Evolutionary conservation across 92 coral and sea anemone genomes (phyloP), one percentile per base, ranked within the genome.

Genomic region (Siderastrea radians): DNA sequence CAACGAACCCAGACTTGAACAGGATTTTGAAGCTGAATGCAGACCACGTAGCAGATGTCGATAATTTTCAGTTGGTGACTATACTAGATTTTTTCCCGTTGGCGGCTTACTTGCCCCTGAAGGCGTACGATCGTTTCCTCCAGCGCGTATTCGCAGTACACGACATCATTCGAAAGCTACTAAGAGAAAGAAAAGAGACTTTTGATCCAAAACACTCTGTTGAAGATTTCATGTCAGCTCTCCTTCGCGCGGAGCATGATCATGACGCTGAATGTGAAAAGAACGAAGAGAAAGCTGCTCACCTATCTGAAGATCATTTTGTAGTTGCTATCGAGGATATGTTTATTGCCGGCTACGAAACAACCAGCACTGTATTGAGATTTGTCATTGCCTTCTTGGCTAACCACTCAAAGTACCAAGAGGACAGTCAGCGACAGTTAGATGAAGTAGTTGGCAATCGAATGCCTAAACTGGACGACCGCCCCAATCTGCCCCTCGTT

Each of bases 261-360:
- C 16, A 52, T 0, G 83, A 84, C 58, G 47, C 81, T 3, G 62
- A 72, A 47, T 52, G 68, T 6, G n/a, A 75, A 3, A 65, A 49
- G 12, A 60, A 75, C 19, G 84, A 80, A 60, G 87, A 74, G 58
- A 79, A 46, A 49, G 73, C 57, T 1, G 84, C 73, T 17, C 50
- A 58, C 19, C 53, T 90, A 10, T 86, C 88, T 3, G 83, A 82
- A 16, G 93, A 90, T 67, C 52, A 75, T 62, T 63, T 90, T 14
- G 81, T 90, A 0, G 45, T 47, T 70, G 69, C 93, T 73, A 80
- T 90, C 15, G 79, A 90, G 43, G 90, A 80, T 61, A 86, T 90
- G 93, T 90, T 90, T 69, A 13, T 62, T 13, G 93, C 80, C 15
- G 93, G 93, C 0, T 90, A 86, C 53, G 88, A 90, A 58, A 90